Percentiles rank a stretch among this genome's conserved stretches.
Conservation (phyloP, 1,140 invertebrate species). For the Philaenus spumarius region DNA sequence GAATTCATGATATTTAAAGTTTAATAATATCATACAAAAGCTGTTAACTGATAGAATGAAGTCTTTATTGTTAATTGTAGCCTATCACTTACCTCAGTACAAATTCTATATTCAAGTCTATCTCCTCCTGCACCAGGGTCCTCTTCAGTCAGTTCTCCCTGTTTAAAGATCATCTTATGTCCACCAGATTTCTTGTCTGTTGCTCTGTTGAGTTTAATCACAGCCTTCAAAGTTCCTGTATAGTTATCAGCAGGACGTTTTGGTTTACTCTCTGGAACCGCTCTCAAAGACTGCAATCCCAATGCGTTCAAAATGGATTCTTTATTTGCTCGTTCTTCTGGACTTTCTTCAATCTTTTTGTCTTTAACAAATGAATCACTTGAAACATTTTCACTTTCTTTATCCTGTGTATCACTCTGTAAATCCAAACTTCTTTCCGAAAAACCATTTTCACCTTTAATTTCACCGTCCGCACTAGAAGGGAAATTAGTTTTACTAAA, state of each 20-base stretch:
- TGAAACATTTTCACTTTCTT: background rate
- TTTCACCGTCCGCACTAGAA: background rate
- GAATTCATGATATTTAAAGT: no score
- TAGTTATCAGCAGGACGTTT: conserved; percentile 41
- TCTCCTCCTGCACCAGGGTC: conserved; percentile 1
- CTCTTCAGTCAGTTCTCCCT: conserved; percentile 40
- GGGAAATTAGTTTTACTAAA: background rate
- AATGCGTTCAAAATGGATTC: conserved; percentile 55
- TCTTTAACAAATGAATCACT: no score
- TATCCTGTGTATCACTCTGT: no score
- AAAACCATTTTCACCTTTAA: background rate
- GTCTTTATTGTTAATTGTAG: no score
- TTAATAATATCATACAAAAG: no score
- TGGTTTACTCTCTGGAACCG: conserved; percentile 25
- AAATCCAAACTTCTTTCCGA: background rate
- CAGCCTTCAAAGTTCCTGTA: conserved; percentile 69
- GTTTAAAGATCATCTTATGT: conserved; percentile 70
- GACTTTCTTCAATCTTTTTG: conserved; percentile 40
- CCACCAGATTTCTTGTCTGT: conserved; percentile 42
- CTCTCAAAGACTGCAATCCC: conserved; percentile 36
- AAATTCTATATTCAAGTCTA: conserved; percentile 39
- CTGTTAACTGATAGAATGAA: no score
- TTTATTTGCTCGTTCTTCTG: conserved; percentile 50
- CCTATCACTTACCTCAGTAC: conserved; percentile 37
- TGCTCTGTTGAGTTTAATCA: conserved; percentile 57